Conservation (phyloP, 2,113 vertebrate genomes). For the Syngnathus typhle region DNA sequence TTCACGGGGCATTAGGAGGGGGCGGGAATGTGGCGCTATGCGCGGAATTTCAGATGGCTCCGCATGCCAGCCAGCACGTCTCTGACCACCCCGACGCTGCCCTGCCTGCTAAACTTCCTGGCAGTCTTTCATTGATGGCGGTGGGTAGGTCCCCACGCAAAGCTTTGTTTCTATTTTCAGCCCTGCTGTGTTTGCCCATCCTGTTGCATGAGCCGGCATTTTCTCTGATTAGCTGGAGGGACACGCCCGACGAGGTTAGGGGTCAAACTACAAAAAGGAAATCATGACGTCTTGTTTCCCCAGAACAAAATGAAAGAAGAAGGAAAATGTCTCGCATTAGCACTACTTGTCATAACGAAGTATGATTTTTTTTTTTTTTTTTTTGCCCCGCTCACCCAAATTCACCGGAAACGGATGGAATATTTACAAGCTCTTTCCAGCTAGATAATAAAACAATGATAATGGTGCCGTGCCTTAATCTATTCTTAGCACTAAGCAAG, state of each 20-base stretch:
- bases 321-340: too few relatives aligned
- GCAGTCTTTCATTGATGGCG: constrained; percentile 4
- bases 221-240: constrained; percentile 3
- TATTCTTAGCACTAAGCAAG: too few relatives aligned
- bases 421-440: not conserved
- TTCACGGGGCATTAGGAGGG: not conserved
- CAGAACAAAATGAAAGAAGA: too few relatives aligned
- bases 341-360: not conserved
- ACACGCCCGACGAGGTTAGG: not conserved
- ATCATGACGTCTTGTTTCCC: too few relatives aligned
- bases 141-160: constrained; percentile 1
- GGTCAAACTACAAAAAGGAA: too few relatives aligned
- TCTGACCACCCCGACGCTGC: constrained; percentile 1
- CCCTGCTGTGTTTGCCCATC: not conserved
- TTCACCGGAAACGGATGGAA: not conserved
- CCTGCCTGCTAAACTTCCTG: constrained; percentile 1
- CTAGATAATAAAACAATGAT: not conserved
- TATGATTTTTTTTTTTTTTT: too few relatives aligned
- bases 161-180: constrained; percentile 7
- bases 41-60: not conserved
- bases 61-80: constrained; percentile 1
- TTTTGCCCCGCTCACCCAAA: not conserved
- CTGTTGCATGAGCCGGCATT: not conserved
- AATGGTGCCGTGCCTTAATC: not conserved
- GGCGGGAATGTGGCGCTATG: constrained; percentile 2